Evolutionary conservation across 2,888 invertebrate species (phyloP), one percentile per base, ranked within the genome.

Genomic region (Timandra comae): DNA sequence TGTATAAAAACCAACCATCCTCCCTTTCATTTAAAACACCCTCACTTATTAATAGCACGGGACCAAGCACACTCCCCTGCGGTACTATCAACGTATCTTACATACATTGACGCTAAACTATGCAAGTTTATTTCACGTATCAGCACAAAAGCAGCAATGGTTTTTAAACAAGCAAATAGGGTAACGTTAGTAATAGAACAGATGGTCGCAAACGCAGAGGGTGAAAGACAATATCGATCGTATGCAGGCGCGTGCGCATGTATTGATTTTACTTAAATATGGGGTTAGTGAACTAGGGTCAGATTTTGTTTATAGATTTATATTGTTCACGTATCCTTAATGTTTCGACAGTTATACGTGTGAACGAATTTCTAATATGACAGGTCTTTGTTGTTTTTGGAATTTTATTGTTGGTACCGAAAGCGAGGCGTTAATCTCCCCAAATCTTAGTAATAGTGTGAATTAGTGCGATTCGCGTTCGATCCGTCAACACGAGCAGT

Each of bases 221-320:
- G 63, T 60, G 33, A 69, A 73, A 76, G 74, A 78, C 78, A 79
- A 76, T 77, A 79, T 80, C 75, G 78, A 79, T 76, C 69, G 59
- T 21, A 54, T 54, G 57, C 46, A 48, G 49, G 67, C 69, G 68
- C 72, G 68, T 66, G 75, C 69, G 61, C 48, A 35, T 22, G 36
- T 67, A 70, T 71, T 71, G 77, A 76, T 77, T 72, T 70, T 63
- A 45, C 53, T 46, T 41, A 40, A 22, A 56, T 51, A 37, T 63
- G 52, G 70, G 72, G 71, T 71, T 63, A 56, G 57, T 38, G 41
- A 40, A 30, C 31, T 21, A 33, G 39, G 35, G 38, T 23, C 20
- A 8, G 35, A 35, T 38, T 36, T 29, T 33, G 38, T 42, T 36
- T 33, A 43, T 43, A 38, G 42, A 31, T 42, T 28, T 38, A 31